Percentiles rank a stretch among this genome's conserved stretches.
These are phyloP conservation scores for Drosophila greeni DNA, from an alignment of 2,888 invertebrate species.

Conservation along the genomic window DNA sequence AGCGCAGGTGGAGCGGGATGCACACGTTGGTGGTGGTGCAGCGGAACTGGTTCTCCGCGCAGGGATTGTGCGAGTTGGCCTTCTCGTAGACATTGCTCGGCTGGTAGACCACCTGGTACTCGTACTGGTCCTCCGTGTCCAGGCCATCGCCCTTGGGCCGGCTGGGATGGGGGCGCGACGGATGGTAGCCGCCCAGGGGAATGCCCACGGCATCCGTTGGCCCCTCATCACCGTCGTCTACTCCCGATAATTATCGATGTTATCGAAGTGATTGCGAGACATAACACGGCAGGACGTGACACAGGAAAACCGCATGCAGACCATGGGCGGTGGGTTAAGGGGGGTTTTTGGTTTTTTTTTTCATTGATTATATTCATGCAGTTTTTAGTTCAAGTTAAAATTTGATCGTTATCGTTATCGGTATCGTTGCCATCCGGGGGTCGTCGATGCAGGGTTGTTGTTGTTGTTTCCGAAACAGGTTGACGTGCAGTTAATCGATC, in stretches of 20 bases:
- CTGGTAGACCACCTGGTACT: slow-evolving; percentile 52
- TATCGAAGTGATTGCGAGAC: slow-evolving; percentile 12
- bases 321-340: slow-evolving; percentile 31
- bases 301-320: slow-evolving; percentile 52
- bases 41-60: slow-evolving; percentile 81
- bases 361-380: slow-evolving; percentile 20
- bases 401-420: not conserved
- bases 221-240: slow-evolving; percentile 1
- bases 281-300: slow-evolving; percentile 4
- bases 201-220: slow-evolving; percentile 63
- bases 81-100: slow-evolving; percentile 60
- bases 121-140: slow-evolving; percentile 51
- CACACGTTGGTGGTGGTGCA: slow-evolving; percentile 82
- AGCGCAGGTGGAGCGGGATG: slow-evolving; percentile 80
- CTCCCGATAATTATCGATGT: not conserved
- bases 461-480: slow-evolving; percentile 32
- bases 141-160: slow-evolving; percentile 26
- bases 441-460: slow-evolving; percentile 42
- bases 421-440: slow-evolving; percentile 29
- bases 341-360: slow-evolving; percentile 8
- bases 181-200: slow-evolving; percentile 54
- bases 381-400: not conserved
- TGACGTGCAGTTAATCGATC: slow-evolving; percentile 70
- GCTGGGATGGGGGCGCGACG: slow-evolving; percentile 13
- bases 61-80: slow-evolving; percentile 71